Evolutionary conservation across 2,888 invertebrate species (phyloP).

Genomic region (Punctoribates punctum): DNA sequence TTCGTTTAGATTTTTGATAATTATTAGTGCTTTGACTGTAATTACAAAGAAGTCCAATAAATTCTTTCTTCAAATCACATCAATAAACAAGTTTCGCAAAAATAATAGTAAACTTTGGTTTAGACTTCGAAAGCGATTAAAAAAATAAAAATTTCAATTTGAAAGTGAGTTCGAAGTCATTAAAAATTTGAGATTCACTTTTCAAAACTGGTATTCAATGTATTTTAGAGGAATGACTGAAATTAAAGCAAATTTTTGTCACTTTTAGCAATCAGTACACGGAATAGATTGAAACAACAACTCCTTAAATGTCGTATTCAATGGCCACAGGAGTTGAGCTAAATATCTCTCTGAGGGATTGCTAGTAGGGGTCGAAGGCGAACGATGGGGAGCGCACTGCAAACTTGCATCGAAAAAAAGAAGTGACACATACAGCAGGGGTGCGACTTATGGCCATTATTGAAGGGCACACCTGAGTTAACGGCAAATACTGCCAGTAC

Average conservation of each 20-base stretch:
- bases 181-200: slow-evolving; percentile 20
- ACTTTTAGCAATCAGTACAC: slow-evolving; percentile 17
- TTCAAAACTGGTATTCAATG: slow-evolving; percentile 17
- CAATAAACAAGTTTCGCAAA: background rate
- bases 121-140: background rate
- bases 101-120: background rate
- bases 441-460: slow-evolving; percentile 37
- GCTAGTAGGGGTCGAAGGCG: background rate
- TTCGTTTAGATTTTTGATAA: background rate
- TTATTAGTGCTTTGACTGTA: background rate
- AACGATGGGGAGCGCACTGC: background rate
- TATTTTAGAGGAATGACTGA: slow-evolving; percentile 19
- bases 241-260: slow-evolving; percentile 34
- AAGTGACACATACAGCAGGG: slow-evolving; percentile 37
- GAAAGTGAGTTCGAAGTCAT: background rate
- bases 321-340: slow-evolving; percentile 36
- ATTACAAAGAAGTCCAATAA: background rate
- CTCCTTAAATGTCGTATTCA: slow-evolving; percentile 29
- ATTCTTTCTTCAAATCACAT: background rate
- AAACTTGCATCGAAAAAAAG: slow-evolving; percentile 24
- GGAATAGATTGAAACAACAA: slow-evolving; percentile 19
- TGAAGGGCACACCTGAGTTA: slow-evolving; percentile 38
- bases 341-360: slow-evolving; percentile 37
- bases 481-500: slow-evolving; percentile 21
- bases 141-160: background rate